phyloP scores from a whole-genome alignment of 2,888 invertebrate genomes.

The Lycocerus yunnanus region DNA sequence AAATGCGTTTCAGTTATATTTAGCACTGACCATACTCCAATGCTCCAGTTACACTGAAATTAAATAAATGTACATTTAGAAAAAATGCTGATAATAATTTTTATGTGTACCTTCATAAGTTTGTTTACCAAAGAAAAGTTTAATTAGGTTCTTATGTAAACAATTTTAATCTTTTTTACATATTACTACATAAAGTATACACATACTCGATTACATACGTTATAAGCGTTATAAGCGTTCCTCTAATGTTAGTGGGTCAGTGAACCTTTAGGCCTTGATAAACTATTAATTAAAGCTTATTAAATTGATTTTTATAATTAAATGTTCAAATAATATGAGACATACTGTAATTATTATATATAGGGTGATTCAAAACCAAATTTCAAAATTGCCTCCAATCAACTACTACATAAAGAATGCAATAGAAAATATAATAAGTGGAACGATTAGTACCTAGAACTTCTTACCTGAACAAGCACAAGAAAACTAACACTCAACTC shows the following conservation, averaged over 20 bases:
- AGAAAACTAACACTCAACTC: background rate
- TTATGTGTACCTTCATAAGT: background rate
- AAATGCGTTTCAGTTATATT: conserved; percentile 3
- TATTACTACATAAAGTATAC: too few relatives aligned
- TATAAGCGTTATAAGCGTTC: too few relatives aligned
- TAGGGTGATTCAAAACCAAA: background rate
- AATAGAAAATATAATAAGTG: background rate
- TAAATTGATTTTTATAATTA: background rate
- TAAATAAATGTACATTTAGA: background rate
- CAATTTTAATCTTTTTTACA: background rate
- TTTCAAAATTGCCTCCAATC: background rate
- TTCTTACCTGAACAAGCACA: background rate
- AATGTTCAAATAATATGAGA: background rate
- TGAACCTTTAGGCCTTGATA: background rate
- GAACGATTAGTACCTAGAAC: background rate
- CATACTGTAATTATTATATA: too few relatives aligned
- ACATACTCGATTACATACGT: background rate
- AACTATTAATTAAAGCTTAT: background rate
- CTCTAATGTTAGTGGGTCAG: background rate
- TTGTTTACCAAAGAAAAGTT: background rate
- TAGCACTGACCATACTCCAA: background rate
- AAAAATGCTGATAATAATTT: background rate
- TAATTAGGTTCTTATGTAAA: background rate
- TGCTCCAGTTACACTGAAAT: background rate
- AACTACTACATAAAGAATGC: background rate